Base-by-base conservation (phyloP, 1,140 invertebrate species). In the Eurosta solidaginis region DNA sequence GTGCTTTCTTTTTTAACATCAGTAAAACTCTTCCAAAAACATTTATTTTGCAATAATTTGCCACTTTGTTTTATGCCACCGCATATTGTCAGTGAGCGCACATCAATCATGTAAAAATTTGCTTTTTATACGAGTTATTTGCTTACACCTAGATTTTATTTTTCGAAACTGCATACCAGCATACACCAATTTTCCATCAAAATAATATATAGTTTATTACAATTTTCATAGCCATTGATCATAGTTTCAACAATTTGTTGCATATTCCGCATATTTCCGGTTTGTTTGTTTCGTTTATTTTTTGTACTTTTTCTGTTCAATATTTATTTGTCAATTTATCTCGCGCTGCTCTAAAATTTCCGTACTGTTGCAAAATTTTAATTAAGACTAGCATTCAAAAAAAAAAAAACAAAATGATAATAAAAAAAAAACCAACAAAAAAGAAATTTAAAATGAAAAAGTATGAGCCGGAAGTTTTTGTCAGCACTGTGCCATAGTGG, bases 371-470 rank as follows among this genome's bases (percentile, higher is more conserved):
- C 25, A 36, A n/a, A 36, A 63, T 63, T 63, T 63, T 36, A 63
- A 63, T 63, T 63, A 63, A 63, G 54, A 29, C 54, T 63, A 33
- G 27, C 22, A 12, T 29, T 59, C n/a, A 59, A 59, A 59, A 59
- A n/a, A n/a, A n/a, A n/a, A n/a, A n/a, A n/a, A n/a, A n/a, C n/a
- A n/a, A n/a, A n/a, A n/a, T n/a, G n/a, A n/a, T n/a, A n/a, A n/a
- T n/a, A n/a, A n/a, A n/a, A n/a, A n/a, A n/a, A n/a, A n/a, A n/a
- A n/a, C n/a, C n/a, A n/a, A n/a, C n/a, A n/a, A n/a, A n/a, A n/a
- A n/a, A n/a, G n/a, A n/a, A n/a, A n/a, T n/a, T n/a, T n/a, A n/a
- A n/a, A n/a, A n/a, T n/a, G n/a, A n/a, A n/a, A n/a, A n/a, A n/a
- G n/a, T n/a, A n/a, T n/a, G n/a, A n/a, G n/a, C n/a, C n/a, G n/a